A percentile compares a stretch with the other conserved stretches of the same genome.
Conservation (phyloP, 2,797 vertebrate genomes). For the Syngnathus acus region DNA sequence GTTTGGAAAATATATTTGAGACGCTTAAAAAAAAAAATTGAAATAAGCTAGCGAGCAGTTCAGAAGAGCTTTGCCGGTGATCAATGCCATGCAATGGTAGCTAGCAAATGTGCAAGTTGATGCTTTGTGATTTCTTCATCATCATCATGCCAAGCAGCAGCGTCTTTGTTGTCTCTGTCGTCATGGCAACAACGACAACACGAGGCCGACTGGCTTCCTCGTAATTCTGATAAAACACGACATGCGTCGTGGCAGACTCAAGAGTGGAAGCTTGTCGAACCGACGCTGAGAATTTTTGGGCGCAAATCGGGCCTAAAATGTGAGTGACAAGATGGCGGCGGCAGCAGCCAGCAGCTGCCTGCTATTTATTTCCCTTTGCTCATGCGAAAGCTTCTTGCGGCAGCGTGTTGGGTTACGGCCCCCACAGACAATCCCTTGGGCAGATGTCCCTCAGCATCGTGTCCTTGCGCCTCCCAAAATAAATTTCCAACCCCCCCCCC, state of each 20-base stretch:
- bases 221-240: background rate
- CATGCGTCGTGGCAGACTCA: background rate
- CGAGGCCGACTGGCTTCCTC: background rate
- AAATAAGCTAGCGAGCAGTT: no score
- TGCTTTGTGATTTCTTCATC: no score
- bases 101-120: no score
- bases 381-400: background rate
- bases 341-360: background rate
- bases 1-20: background rate
- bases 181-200: background rate
- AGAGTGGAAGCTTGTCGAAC: background rate
- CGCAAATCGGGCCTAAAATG: background rate
- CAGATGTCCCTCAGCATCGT: slow-evolving; percentile 54
- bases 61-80: no score
- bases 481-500: background rate
- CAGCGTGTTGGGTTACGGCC: background rate
- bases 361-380: slow-evolving; percentile 1
- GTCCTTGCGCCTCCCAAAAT: slow-evolving; percentile 27
- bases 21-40: no score
- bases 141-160: background rate
- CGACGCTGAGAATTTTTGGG: background rate
- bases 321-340: background rate
- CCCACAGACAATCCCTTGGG: slow-evolving; percentile 30
- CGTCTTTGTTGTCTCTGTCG: background rate
- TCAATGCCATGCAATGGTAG: no score